Conservation (phyloP, 2,113 vertebrate species). For the Toxotes chatareus region DNA sequence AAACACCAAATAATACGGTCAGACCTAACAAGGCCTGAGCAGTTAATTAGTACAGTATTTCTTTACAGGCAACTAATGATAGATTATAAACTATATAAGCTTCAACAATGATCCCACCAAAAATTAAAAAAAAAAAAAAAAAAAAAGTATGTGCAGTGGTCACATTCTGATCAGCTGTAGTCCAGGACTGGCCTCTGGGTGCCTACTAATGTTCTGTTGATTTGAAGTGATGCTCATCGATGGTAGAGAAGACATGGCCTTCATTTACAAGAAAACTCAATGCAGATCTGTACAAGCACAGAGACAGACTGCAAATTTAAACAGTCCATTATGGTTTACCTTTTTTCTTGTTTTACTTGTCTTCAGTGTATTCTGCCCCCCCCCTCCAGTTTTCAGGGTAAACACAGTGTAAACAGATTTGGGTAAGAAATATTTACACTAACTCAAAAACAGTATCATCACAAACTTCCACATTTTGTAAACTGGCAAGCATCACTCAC, state of each 20-base stretch:
- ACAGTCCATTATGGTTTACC: not conserved
- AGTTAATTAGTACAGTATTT: not conserved
- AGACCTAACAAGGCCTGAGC: not conserved
- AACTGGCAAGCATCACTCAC: too few relatives aligned
- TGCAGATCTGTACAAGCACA: constrained; percentile 79
- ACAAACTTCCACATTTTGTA: too few relatives aligned
- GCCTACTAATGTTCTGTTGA: constrained; percentile 66
- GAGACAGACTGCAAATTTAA: not conserved
- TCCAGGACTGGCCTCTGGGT: not conserved
- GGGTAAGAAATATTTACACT: too few relatives aligned
- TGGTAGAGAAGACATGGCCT: constrained; percentile 89
- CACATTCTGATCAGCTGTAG: not conserved
- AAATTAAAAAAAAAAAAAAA: not conserved
- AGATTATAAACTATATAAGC: not conserved
- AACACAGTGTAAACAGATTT: too few relatives aligned
- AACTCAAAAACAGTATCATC: too few relatives aligned
- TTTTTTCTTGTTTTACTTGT: not conserved
- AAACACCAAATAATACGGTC: not conserved
- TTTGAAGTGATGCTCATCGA: constrained; percentile 91
- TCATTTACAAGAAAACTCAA: constrained; percentile 88
- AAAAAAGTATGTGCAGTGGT: not conserved
- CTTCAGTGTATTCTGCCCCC: not conserved
- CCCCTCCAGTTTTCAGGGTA: too few relatives aligned
- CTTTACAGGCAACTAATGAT: not conserved
- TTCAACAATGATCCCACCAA: not conserved